phyloP scores from a whole-genome alignment of 1,140 invertebrate genomes.

The Atta texana region DNA sequence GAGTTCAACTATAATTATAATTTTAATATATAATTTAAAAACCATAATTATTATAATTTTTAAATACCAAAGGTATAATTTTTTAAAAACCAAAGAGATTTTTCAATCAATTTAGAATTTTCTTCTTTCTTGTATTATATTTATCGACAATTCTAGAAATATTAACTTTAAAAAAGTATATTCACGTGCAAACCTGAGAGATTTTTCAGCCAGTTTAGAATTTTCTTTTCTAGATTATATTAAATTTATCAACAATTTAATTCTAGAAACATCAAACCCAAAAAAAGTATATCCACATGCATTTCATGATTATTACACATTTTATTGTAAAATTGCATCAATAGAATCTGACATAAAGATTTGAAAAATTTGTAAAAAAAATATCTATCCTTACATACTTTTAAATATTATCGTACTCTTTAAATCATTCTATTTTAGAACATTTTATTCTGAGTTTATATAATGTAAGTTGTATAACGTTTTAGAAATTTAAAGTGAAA shows the following conservation, averaged over 20 bases:
- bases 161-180: background rate
- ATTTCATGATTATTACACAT: background rate
- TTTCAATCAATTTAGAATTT: background rate
- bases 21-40: too few species aligned
- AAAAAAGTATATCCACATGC: background rate
- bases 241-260: background rate
- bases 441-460: background rate
- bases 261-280: background rate
- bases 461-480: background rate
- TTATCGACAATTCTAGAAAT: background rate
- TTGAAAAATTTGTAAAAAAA: background rate
- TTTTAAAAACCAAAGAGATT: background rate
- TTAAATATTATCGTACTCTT: background rate
- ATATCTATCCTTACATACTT: background rate
- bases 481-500: constrained; percentile 12
- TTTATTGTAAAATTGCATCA: background rate
- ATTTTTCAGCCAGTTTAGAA: background rate
- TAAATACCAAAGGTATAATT: background rate
- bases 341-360: background rate
- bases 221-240: background rate
- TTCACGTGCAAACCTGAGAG: background rate
- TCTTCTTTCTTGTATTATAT: background rate
- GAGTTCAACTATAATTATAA: background rate
- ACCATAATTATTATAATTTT: background rate
- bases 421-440: background rate